These are phyloP conservation scores for Formica selysi DNA, from an alignment of 1,140 invertebrate genomes.

Conservation along the genomic window DNA sequence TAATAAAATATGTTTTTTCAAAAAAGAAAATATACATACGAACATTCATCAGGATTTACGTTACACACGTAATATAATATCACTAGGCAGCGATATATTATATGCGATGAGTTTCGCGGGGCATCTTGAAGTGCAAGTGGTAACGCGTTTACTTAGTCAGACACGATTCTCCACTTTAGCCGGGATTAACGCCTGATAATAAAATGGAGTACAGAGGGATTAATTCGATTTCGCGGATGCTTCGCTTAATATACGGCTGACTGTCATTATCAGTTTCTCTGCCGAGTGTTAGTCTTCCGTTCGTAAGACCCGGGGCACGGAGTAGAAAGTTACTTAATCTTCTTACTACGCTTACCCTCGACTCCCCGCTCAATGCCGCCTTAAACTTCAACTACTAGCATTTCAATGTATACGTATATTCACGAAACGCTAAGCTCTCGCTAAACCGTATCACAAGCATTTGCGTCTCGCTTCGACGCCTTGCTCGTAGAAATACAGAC, in stretches of 20 bases:
- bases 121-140: slow-evolving; percentile 31
- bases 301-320: slow-evolving; percentile 48
- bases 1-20: not conserved
- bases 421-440: slow-evolving; percentile 43
- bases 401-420: slow-evolving; percentile 57
- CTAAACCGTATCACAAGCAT: slow-evolving; percentile 47
- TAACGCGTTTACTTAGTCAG: slow-evolving; percentile 55
- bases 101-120: not conserved
- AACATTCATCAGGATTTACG: not conserved
- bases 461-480: slow-evolving; percentile 19
- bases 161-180: slow-evolving; percentile 59
- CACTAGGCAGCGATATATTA: not conserved
- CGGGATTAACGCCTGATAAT: slow-evolving; percentile 56
- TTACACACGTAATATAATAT: not conserved
- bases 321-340: slow-evolving; percentile 72
- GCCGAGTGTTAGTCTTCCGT: slow-evolving; percentile 64
- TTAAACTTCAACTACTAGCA: slow-evolving; percentile 63
- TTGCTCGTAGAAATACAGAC: slow-evolving; percentile 2
- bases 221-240: slow-evolving; percentile 60
- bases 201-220: slow-evolving; percentile 48
- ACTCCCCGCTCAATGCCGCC: slow-evolving; percentile 32
- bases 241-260: slow-evolving; percentile 65
- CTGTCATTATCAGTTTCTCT: slow-evolving; percentile 71
- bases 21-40: not conserved
- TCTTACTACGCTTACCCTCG: slow-evolving; percentile 67